These are phyloP conservation scores for Tringa solitaria DNA, from an alignment of 2,113 vertebrate species.

Conservation along the genomic window DNA sequence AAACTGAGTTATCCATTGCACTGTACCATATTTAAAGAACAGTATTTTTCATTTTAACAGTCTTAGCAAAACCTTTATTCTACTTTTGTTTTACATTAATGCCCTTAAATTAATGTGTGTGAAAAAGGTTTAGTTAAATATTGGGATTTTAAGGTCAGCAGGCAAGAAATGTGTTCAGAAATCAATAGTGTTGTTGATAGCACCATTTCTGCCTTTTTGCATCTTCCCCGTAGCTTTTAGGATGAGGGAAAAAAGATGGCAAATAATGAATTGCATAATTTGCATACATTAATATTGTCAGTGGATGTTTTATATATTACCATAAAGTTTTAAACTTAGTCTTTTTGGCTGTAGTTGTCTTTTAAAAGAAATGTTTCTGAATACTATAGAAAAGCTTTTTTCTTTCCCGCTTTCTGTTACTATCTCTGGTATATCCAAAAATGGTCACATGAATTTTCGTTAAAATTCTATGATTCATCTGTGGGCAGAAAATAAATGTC, in stretches of 20 bases:
- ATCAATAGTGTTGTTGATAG: neutral
- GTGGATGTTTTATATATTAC: neutral
- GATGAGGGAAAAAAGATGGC: neutral
- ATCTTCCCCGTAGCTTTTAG: neutral
- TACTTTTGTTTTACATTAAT: neutral
- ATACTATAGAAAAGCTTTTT: neutral
- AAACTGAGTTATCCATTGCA: neutral
- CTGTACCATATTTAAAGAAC: neutral
- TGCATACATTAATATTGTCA: neutral
- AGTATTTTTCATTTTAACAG: neutral
- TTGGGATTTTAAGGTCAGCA: neutral
- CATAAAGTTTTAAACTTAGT: neutral
- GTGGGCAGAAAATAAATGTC: slow-evolving; percentile 9
- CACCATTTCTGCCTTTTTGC: neutral
- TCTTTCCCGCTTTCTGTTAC: neutral
- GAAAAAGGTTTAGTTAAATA: neutral
- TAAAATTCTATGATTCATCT: slow-evolving; percentile 45
- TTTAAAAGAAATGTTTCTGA: neutral
- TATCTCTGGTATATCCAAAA: neutral
- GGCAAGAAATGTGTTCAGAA: neutral
- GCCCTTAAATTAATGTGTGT: neutral
- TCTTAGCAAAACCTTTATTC: neutral
- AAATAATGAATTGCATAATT: neutral
- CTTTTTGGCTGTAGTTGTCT: neutral
- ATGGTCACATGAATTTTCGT: slow-evolving; percentile 9